Evolutionary conservation across 2,797 vertebrate genomes (phyloP), one percentile per base, ranked within the genome.

Genomic region (Bovichtus diacanthus): DNA sequence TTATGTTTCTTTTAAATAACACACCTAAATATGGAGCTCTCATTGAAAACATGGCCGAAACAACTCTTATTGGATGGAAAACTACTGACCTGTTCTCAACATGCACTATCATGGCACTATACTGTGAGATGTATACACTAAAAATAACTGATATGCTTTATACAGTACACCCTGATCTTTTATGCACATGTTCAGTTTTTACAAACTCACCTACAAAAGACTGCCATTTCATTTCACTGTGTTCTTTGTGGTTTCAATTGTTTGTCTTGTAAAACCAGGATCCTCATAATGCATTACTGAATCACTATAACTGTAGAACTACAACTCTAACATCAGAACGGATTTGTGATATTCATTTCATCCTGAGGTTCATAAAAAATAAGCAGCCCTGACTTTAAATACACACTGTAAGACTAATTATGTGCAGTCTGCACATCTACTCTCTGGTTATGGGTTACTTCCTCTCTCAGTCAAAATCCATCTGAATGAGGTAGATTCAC

Each of bases 401-500:
- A 59, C 43, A 47, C 7, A 54, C 34, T 36, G 15, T 11, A 54
- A 16, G 62, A 65, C 60, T 74, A 74, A 85, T 36, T 44, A 61
- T 9, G 1, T 58, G 63, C 59, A 31, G 47, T 9, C 23, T 56
- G 41, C 21, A 38, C 38, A 54, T 43, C 47, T 56, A 44, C 19
- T 74, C 41, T 25, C 21, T 11, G 44, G 50, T 46, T 61, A 18
- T 59, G 41, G 62, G 70, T 63, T 66, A 43, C 53, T 66, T 74
- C 50, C 53, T n/a, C 19, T 38, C 55, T 74, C 68, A 69, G 70
- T 76, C 64, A 72, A 68, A 85, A 44, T 71, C 54, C 2, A 6
- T 76, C 69, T 71, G 81, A 85, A 72, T 74, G 78, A 78, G 85
- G 79, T 69, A 69, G 74, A 90, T 84, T 84, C 83, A 85, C 38